Base-by-base conservation (phyloP, 2,113 vertebrate genomes). In the Stictonetta naevosa region DNA sequence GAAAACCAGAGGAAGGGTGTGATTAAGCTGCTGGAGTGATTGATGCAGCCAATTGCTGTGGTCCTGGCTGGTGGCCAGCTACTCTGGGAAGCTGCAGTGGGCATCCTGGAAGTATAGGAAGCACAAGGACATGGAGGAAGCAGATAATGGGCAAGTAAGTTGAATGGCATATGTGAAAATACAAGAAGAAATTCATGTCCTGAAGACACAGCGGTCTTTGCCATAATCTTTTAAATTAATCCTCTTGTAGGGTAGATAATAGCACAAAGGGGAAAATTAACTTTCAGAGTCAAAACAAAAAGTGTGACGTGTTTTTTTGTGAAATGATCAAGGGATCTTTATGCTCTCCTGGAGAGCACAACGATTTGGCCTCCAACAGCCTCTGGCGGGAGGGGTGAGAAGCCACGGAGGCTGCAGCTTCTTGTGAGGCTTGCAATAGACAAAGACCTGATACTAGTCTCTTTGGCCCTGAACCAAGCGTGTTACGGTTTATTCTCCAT, bases 21-120 rank as follows among this genome's bases (percentile, higher is more conserved):
- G 93, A 92, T 86, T 84, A 74, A 95, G 85, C 76, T 95, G 60
- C 75, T 73, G 56, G 66, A 77, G 79, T 77, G 66, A 96, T 92
- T 92, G 81, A 86, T 96, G 71, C 23, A 86, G 46, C 76, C 82
- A 50, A 42, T 74, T 93, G 78, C 76, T 75, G 74, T 90, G 59
- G 56, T 34, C 60, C 60, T 96, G 87, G 83, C 71, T 44, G 22
- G 11, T 77, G 36, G 68, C 86, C 91, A 91, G 86, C 44, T 46
- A 5, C 75, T 12, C 38, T 38, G 46, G 12, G 79, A 87, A 92
- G 58, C 46, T 81, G 71, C 63, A 18, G 11, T 66, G 18, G 88
- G 85, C 71, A 91, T 76, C 46, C 28, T 83, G 80, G 86, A 96
- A 73, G 79, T 42, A 29, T 55, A 64, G 84, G 60, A 95, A 78